Conservation (phyloP, 2,888 invertebrate species). For the Drepanosiphum platanoidis region DNA sequence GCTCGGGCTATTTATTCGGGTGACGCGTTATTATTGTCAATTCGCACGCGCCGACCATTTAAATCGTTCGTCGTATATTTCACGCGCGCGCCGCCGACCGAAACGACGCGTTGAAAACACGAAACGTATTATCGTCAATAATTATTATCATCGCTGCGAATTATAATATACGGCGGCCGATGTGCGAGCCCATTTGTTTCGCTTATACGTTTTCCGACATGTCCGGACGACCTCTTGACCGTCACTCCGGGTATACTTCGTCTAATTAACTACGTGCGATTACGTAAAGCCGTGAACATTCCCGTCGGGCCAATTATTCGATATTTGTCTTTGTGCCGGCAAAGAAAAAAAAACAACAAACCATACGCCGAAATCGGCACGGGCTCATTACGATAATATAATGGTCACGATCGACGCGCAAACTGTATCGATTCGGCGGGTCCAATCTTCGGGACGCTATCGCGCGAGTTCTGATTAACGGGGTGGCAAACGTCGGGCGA, state of each 20-base stretch:
- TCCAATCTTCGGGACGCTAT: no score
- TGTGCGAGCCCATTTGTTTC: no score
- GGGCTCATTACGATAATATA: not conserved
- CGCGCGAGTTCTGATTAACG: no score
- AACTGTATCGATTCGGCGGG: no score
- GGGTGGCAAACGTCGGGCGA: no score
- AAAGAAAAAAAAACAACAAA: not conserved
- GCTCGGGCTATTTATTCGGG: not conserved
- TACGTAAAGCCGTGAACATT: not conserved
- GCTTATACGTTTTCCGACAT: not conserved
- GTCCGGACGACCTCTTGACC: no score
- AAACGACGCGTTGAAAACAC: not conserved
- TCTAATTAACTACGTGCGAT: not conserved
- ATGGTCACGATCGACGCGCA: not conserved
- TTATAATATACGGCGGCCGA: no score
- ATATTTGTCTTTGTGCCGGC: not conserved
- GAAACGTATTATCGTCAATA: not conserved
- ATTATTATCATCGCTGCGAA: not conserved
- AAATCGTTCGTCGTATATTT: not conserved
- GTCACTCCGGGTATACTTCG: no score
- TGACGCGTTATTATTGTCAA: not conserved
- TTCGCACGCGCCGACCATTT: not conserved
- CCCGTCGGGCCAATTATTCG: not conserved
- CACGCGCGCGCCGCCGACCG: not conserved
- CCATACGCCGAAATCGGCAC: not conserved